These are phyloP conservation scores for Panthera leo DNA, from an alignment of 2,113 vertebrate species.

Conservation along the genomic window DNA sequence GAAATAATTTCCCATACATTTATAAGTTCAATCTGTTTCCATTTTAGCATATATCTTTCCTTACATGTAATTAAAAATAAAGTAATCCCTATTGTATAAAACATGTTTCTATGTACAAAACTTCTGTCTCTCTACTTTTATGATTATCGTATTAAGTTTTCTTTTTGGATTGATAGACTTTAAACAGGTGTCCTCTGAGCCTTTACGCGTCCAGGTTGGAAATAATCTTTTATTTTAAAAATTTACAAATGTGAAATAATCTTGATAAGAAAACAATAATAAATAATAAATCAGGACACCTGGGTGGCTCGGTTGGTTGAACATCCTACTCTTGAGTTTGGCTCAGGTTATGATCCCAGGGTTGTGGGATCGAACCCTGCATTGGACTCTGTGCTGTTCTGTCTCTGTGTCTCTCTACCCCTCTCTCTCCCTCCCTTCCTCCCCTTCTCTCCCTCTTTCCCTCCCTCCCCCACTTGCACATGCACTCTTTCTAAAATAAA, in stretches of 20 bases:
- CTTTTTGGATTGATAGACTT: background rate
- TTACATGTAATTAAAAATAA: conserved; percentile 25
- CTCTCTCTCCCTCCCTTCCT: too few relatives aligned
- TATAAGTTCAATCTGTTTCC: background rate
- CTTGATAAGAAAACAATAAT: background rate
- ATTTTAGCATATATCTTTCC: background rate
- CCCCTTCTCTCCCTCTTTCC: too few relatives aligned
- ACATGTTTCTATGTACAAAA: background rate
- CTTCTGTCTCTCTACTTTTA: background rate
- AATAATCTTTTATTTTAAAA: background rate
- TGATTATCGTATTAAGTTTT: background rate
- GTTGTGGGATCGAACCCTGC: too few relatives aligned
- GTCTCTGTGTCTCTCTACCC: too few relatives aligned
- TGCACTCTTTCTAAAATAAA: too few relatives aligned
- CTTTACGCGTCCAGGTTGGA: background rate
- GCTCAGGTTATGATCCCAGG: too few relatives aligned
- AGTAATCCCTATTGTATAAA: background rate
- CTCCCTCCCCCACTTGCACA: too few relatives aligned
- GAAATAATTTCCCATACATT: background rate
- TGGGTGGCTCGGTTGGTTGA: too few relatives aligned
- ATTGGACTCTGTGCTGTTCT: too few relatives aligned
- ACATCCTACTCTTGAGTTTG: too few relatives aligned
- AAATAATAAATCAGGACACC: background rate
- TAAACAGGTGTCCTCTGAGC: background rate
- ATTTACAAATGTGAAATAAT: background rate